Base-by-base conservation (phyloP, 2,888 invertebrate species). In the Pollenia angustigena region DNA sequence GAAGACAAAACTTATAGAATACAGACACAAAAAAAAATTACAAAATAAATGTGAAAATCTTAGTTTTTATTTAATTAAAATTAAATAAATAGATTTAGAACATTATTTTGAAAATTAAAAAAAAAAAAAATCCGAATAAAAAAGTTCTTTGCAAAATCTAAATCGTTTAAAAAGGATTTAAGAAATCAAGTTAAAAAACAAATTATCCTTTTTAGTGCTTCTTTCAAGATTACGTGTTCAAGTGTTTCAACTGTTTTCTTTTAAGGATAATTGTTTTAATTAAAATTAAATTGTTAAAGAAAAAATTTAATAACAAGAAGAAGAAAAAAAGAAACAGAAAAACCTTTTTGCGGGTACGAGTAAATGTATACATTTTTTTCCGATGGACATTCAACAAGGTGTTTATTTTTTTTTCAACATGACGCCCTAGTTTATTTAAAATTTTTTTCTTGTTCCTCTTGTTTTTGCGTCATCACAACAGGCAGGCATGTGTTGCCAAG, bases 341-440 rank as follows among this genome's bases (percentile, higher is more conserved):
- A 23, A n/a, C 14, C 11, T 69, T 58, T 74, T 81, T 81, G 81
- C 72, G 56, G 64, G 74, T 68, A 42, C 18, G 62, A 50, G 68
- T 68, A 48, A n/a, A 48, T 50, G 12, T 71, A 4, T 68, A 81
- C 79, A 87, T 42, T 32, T 11, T 79, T 64, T 66, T 68, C 88
- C 88, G 88, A 85, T 89, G 88, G 85, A 88, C 90, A 90, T 90
- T 90, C 90, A 90, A 90, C 90, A 90, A 90, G 90, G 90, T 90
- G 90, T 88, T 89, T 87, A 52, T 64, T 54, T 85, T 85, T 84
- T 58, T 52, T 48, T 58, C 79, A 81, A 66, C 69, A 78, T 85
- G 85, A 60, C 88, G 88, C 85, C 88, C 88, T 81, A 87, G 78
- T 85, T 88, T 87, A 69, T 76, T 71, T 71, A 12, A 76, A 6